A percentile compares a stretch with the other conserved stretches of the same genome.
Evolutionary conservation across 2,113 vertebrate species (phyloP).

Genomic region (cattle (Bos taurus)): DNA sequence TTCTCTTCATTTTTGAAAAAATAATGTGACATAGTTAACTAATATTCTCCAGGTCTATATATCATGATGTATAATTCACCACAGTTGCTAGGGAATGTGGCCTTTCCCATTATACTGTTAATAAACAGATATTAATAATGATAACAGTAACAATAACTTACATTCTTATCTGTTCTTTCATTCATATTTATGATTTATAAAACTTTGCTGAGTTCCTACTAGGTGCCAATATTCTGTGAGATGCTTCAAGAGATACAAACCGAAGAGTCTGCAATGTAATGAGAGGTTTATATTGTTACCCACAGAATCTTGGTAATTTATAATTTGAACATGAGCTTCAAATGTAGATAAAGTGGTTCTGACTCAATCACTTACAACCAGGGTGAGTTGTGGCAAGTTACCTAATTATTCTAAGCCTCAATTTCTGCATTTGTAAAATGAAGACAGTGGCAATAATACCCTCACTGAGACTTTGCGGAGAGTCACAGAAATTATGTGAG

Average conservation of each 20-base stretch:
- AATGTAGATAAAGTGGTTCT: background rate
- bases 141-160: background rate
- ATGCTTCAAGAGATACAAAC: background rate
- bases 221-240: background rate
- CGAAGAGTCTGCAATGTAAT: background rate
- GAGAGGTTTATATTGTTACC: background rate
- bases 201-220: constrained; percentile 15
- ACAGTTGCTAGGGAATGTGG: background rate
- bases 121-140: constrained; percentile 2
- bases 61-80: background rate
- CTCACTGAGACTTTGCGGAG: background rate
- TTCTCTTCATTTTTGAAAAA: constrained; percentile 8
- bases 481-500: background rate
- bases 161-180: background rate
- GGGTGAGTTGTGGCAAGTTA: background rate
- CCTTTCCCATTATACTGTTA: background rate
- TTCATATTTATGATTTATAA: constrained; percentile 26
- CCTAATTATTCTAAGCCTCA: background rate
- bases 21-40: background rate
- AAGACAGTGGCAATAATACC: background rate
- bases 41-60: background rate
- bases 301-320: background rate
- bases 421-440: background rate
- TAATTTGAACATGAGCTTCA: background rate
- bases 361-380: background rate